Conservation (phyloP, 2,888 invertebrate genomes). For the Hypselothyrea guttata region DNA sequence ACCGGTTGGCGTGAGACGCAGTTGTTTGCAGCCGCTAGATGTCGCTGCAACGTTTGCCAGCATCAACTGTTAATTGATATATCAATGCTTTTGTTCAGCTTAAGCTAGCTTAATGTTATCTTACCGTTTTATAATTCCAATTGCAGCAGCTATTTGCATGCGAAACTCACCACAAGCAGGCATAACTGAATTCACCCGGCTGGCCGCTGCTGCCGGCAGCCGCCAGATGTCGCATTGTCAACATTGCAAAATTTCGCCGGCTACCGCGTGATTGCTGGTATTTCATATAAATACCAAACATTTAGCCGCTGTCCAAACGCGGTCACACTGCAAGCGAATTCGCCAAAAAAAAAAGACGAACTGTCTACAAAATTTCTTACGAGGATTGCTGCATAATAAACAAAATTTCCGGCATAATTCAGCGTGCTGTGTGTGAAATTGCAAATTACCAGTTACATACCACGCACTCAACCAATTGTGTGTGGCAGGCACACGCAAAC, state of each 20-base stretch:
- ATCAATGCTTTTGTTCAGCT: too few relatives aligned
- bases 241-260: background rate
- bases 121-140: too few relatives aligned
- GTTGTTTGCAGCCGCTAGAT: constrained; percentile 1
- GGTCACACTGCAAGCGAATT: constrained; percentile 38
- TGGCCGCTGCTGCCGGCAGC: too few relatives aligned
- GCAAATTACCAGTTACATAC: constrained; percentile 34
- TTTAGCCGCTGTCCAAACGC: background rate
- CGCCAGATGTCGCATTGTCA: constrained; percentile 27
- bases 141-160: too few relatives aligned
- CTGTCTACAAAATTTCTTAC: constrained; percentile 31
- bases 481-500: constrained; percentile 6
- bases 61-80: constrained; percentile 1
- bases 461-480: constrained; percentile 17
- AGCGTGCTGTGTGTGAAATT: constrained; percentile 44
- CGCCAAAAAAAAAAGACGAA: constrained; percentile 44
- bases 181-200: too few relatives aligned
- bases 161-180: too few relatives aligned
- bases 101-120: too few relatives aligned
- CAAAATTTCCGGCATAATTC: constrained; percentile 20
- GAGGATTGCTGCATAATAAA: constrained; percentile 45
- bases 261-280: constrained; percentile 45
- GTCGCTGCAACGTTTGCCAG: background rate
- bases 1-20: too few relatives aligned
- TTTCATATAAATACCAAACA: background rate